Base-by-base conservation (phyloP, 2,888 invertebrate species). In the Lepidocyrtoides sp. region DNA sequence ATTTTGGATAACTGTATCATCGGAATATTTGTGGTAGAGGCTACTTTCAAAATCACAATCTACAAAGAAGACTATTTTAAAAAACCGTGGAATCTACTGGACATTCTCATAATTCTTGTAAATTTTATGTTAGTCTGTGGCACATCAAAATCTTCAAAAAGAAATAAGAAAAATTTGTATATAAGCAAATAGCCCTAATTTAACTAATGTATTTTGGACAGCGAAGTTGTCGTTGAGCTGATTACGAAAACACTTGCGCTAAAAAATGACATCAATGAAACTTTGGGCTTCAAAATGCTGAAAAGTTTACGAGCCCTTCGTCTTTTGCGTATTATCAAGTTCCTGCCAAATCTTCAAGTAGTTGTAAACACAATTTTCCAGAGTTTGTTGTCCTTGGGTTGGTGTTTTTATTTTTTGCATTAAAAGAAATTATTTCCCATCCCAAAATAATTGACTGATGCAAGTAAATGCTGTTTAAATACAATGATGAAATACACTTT, bases 321-420 rank as follows among this genome's bases (percentile, higher is more conserved):
- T 20, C 83, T 93, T 12, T 79, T 93, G 26, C 93, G 93, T 69
- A 89, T 93, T 10, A 93, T 93, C 36, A 93, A 93, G 92, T 93
- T 94, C 77, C 79, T 94, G 2, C 93, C 93, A 8, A 94, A 92
- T 82, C 77, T 94, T 29, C 94, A 95, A 91, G 94, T 94, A 10
- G 94, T 95, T 26, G 91, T 95, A 29, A 93, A 94, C 12, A 95
- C 95, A 0, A 81, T 94, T 81, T 91, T 93, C 92, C 81, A 94
- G 92, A 95, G 95, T 12, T 93, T 95, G 57, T 92, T 94, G 75
- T 95, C 95, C 57, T 94, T 95, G 81, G 94, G 94, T 41, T 3
- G 63, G 63, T 44, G 8, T 36, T 5, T 8, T 5, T 36, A 36
- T n/a, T n/a, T n/a, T n/a, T n/a, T n/a, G n/a, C n/a, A n/a, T n/a